A percentile compares a stretch with the other conserved stretches of the same genome.
Conservation (phyloP, 2,113 vertebrate genomes). For the Acanthochromis polyacanthus region DNA sequence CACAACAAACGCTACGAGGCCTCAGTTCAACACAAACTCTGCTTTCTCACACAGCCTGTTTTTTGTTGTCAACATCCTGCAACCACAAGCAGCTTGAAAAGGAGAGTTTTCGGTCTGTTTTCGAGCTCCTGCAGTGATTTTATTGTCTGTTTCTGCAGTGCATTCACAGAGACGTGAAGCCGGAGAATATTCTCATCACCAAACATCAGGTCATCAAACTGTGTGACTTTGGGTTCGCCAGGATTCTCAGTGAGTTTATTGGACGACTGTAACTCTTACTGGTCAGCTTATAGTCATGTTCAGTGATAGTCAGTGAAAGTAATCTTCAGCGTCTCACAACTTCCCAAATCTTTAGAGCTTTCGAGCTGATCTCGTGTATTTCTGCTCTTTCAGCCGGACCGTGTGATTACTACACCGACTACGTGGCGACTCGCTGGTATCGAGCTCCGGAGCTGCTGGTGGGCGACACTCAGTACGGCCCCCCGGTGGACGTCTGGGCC, state of each 20-base stretch:
- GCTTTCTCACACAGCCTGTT: neutral
- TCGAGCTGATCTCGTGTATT: neutral
- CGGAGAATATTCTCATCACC: constrained; percentile 97
- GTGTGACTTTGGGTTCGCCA: constrained; percentile 97
- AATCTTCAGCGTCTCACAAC: too few relatives aligned
- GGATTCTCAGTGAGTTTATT: constrained; percentile 92
- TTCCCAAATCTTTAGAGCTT: too few relatives aligned
- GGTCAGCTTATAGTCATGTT: neutral
- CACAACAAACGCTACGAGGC: constrained; percentile 52
- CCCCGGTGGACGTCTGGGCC: constrained; percentile 96
- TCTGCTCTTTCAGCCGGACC: constrained; percentile 87
- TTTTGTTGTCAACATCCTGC: constrained; percentile 8
- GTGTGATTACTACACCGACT: constrained; percentile 94
- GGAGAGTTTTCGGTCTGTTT: too few relatives aligned
- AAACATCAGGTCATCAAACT: constrained; percentile 96
- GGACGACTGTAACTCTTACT: constrained; percentile 19
- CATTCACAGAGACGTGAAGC: constrained; percentile 97
- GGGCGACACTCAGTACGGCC: constrained; percentile 93
- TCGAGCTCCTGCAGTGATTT: neutral
- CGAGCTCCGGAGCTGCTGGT: constrained; percentile 94
- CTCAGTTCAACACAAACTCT: neutral
- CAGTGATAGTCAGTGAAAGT: too few relatives aligned
- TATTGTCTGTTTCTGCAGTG: constrained; percentile 83
- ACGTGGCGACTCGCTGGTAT: constrained; percentile 97
- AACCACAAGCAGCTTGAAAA: neutral